phyloP scores from a whole-genome alignment of 1,140 invertebrate species.

The Varroa destructor region DNA sequence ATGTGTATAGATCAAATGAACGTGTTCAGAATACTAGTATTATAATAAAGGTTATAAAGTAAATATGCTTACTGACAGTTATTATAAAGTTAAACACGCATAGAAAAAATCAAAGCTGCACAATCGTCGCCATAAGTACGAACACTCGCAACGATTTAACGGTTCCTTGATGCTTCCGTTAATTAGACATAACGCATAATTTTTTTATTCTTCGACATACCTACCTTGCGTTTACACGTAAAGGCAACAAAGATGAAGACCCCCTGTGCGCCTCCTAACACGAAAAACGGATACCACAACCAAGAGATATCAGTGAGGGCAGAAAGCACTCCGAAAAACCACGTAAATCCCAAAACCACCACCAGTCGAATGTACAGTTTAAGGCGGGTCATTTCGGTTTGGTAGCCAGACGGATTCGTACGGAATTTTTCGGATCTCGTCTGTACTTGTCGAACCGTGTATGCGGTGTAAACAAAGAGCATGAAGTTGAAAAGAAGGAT shows the following conservation, averaged over 20 bases:
- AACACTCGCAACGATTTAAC: too few species aligned
- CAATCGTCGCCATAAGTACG: too few species aligned
- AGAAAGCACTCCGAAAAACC: conserved; percentile 43
- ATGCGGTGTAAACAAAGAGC: conserved; percentile 45
- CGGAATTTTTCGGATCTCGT: conserved; percentile 32
- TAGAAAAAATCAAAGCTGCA: too few species aligned
- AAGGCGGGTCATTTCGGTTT: conserved; percentile 38
- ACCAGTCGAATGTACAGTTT: conserved; percentile 44
- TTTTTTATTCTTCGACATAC: not conserved
- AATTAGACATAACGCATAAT: too few species aligned
- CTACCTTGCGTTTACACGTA: conserved; percentile 40
- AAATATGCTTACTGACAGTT: too few species aligned
- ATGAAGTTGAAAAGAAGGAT: conserved; percentile 45
- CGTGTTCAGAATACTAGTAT: too few species aligned
- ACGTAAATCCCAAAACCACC: conserved; percentile 45
- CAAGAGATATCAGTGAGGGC: conserved; percentile 34
- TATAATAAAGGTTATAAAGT: too few species aligned
- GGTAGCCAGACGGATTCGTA: conserved; percentile 27
- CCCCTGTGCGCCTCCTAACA: conserved; percentile 44
- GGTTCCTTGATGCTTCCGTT: too few species aligned
- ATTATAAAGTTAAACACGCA: too few species aligned
- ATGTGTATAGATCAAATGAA: too few species aligned
- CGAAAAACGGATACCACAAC: conserved; percentile 39
- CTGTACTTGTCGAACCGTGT: conserved; percentile 33
- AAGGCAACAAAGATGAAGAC: conserved; percentile 45